Conservation (phyloP, 2,113 vertebrate genomes). For the Poeciliopsis prolifica region DNA sequence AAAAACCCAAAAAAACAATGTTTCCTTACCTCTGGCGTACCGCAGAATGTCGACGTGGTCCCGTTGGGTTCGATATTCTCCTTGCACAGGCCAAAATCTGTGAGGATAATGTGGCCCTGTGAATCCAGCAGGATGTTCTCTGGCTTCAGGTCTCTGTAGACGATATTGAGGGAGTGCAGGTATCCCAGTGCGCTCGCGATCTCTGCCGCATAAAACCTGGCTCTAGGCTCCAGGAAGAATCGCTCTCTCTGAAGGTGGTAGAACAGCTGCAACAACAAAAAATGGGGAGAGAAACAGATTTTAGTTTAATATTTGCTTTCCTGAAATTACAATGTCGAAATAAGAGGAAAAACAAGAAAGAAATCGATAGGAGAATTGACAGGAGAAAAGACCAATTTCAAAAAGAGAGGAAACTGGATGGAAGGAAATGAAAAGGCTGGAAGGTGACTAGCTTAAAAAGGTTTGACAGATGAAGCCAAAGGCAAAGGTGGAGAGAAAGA, state of each 20-base stretch:
- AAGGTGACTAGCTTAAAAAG: constrained; percentile 48
- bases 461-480: constrained; percentile 33
- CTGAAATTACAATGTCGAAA: not conserved
- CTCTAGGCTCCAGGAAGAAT: constrained; percentile 95
- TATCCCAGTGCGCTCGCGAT: constrained; percentile 97
- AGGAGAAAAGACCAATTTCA: not conserved
- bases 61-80: constrained; percentile 98
- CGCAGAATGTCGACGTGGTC: constrained; percentile 98
- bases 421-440: constrained; percentile 59
- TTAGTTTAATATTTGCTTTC: not conserved
- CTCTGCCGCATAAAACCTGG: constrained; percentile 96
- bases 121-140: constrained; percentile 98
- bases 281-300: not conserved
- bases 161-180: constrained; percentile 97
- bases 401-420: constrained; percentile 45
- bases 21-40: constrained; percentile 91
- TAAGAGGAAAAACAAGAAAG: constrained; percentile 12
- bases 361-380: constrained; percentile 3
- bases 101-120: constrained; percentile 96
- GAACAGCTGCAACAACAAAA: constrained; percentile 84
- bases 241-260: constrained; percentile 98
- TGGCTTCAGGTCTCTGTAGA: constrained; percentile 97
- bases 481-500: constrained; percentile 41
- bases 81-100: constrained; percentile 98
- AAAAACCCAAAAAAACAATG: not conserved